phyloP scores from a whole-genome alignment of 1,140 invertebrate species.

The Drosophila subobscura region DNA sequence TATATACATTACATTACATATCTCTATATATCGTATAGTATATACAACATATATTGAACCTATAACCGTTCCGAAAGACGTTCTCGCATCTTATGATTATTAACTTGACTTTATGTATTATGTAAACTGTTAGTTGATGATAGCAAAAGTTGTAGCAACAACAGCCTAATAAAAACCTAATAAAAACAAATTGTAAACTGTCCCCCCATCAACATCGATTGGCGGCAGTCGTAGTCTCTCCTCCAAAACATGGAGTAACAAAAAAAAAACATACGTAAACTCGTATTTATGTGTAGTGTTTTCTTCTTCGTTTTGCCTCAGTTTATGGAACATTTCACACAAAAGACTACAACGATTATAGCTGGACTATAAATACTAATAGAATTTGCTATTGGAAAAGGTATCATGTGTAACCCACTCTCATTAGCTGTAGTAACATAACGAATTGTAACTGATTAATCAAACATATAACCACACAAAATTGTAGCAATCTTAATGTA shows the following conservation, averaged over 20 bases:
- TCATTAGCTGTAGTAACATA: too few relatives aligned
- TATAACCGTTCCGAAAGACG: slow-evolving; percentile 54
- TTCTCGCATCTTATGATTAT: slow-evolving; percentile 60
- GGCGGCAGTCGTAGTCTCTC: slow-evolving; percentile 51
- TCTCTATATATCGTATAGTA: slow-evolving; percentile 10
- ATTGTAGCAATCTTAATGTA: slow-evolving; percentile 24
- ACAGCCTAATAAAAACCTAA: slow-evolving; percentile 33
- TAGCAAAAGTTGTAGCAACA: slow-evolving; percentile 49
- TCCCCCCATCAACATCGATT: slow-evolving; percentile 9
- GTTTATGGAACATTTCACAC: slow-evolving; percentile 21
- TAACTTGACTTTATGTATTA: slow-evolving; percentile 41
- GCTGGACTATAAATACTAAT: too few relatives aligned
- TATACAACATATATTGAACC: slow-evolving; percentile 43
- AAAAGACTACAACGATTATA: slow-evolving; percentile 18
- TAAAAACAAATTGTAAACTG: slow-evolving; percentile 56
- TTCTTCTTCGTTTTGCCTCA: slow-evolving; percentile 27
- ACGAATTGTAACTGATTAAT: slow-evolving; percentile 18
- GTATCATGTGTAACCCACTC: too few relatives aligned
- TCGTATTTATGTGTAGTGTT: slow-evolving; percentile 57
- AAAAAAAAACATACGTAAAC: slow-evolving; percentile 14
- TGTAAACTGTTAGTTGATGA: slow-evolving; percentile 53
- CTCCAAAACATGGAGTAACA: slow-evolving; percentile 16
- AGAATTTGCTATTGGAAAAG: too few relatives aligned
- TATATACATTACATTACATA: slow-evolving; percentile 17
- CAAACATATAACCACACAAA: slow-evolving; percentile 15